Conservation (phyloP, 2,888 invertebrate species). For the Ophioninae sp. region DNA sequence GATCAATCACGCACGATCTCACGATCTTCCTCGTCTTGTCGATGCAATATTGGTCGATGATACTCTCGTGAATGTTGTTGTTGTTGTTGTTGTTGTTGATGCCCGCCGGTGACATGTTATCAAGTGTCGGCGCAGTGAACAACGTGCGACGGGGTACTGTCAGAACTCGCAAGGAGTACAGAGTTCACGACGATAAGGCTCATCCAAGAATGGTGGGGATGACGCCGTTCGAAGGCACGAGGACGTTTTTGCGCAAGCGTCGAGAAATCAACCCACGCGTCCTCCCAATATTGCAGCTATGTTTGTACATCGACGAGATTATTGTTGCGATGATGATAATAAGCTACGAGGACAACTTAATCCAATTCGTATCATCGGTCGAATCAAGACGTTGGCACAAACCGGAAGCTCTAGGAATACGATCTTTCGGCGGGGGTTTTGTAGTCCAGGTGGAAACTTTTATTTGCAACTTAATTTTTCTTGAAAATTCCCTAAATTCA, state of each 20-base stretch:
- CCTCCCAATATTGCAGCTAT: constrained; percentile 44
- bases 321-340: background rate
- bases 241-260: constrained; percentile 69
- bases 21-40: constrained; percentile 33
- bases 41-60: constrained; percentile 9
- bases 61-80: constrained; percentile 33
- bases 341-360: background rate
- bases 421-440: background rate
- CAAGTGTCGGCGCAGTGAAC: constrained; percentile 61
- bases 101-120: constrained; percentile 55
- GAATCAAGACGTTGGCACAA: background rate
- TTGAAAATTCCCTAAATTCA: background rate
- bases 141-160: constrained; percentile 71
- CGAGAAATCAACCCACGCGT: constrained; percentile 69
- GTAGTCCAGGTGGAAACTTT: too few relatives aligned
- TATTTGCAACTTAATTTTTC: background rate
- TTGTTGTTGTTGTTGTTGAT: constrained; percentile 43
- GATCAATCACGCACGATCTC: constrained; percentile 47
- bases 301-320: background rate
- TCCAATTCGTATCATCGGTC: background rate
- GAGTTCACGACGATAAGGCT: constrained; percentile 71
- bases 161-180: constrained; percentile 64
- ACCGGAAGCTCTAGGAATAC: background rate
- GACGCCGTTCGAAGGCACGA: constrained; percentile 27
- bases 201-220: constrained; percentile 72